Evolutionary conservation across 2,888 invertebrate species (phyloP).

Genomic region (Drosophila atripex): DNA sequence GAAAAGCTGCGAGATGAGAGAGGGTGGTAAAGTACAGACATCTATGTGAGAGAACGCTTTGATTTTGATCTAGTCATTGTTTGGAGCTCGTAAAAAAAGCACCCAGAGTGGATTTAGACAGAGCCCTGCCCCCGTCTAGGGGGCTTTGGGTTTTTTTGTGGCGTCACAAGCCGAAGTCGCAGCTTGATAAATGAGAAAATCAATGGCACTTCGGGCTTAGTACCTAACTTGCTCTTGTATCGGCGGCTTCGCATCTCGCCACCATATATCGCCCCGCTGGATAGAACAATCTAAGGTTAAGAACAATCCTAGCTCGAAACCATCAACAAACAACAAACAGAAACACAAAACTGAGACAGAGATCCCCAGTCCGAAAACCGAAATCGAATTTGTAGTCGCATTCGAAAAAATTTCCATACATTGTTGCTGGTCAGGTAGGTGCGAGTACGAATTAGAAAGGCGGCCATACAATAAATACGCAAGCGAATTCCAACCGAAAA

Average conservation of each 20-base stretch:
- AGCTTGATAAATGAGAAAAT: conserved; percentile 74
- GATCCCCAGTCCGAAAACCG: conserved; percentile 20
- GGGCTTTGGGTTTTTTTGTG: conserved; percentile 66
- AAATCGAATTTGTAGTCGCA: conserved; percentile 16
- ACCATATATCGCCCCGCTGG: conserved; percentile 27
- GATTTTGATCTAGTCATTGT: conserved; percentile 75
- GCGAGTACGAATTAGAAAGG: conserved; percentile 68
- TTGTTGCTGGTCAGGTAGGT: conserved; percentile 66
- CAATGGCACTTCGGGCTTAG: conserved; percentile 65
- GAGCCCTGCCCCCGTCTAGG: conserved; percentile 35
- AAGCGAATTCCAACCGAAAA: conserved; percentile 31
- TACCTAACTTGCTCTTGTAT: conserved; percentile 66
- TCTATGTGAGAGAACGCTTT: conserved; percentile 46
- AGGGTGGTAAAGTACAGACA: conserved; percentile 19
- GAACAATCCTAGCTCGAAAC: conserved; percentile 8
- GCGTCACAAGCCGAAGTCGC: conserved; percentile 58
- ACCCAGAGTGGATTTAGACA: conserved; percentile 8
- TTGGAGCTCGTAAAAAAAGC: conserved; percentile 41
- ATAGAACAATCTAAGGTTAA: conserved; percentile 59
- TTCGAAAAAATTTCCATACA: conserved; percentile 41
- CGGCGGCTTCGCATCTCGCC: conserved; percentile 39
- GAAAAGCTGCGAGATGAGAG: conserved; percentile 11
- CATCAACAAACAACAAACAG: background rate
- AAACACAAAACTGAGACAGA: conserved; percentile 23
- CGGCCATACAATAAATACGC: conserved; percentile 47